Evolutionary conservation across 2,797 vertebrate species (phyloP).

Genomic region (Crocidura indochinensis): DNA sequence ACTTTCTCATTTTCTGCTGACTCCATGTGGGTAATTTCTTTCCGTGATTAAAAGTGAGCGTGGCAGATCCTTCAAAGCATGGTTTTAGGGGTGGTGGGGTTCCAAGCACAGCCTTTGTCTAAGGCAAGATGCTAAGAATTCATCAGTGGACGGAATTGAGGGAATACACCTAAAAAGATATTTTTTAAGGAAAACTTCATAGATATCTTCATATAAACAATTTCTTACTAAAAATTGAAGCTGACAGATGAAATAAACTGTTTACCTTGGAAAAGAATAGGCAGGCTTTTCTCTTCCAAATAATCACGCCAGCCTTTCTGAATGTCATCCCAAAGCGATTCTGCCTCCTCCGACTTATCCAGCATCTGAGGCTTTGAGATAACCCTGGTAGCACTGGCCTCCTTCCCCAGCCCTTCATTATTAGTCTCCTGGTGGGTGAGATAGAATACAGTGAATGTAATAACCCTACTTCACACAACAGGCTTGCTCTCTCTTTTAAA

Average conservation of each 20-base stretch:
- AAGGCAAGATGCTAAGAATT: slow-evolving; percentile 85
- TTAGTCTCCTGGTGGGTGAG: slow-evolving; percentile 93
- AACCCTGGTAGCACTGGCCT: slow-evolving; percentile 91
- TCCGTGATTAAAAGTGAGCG: slow-evolving; percentile 90
- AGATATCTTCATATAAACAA: slow-evolving; percentile 86
- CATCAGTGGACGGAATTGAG: slow-evolving; percentile 74
- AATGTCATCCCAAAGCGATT: slow-evolving; percentile 91
- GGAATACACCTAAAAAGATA: slow-evolving; percentile 78
- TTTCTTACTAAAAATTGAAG: slow-evolving; percentile 84
- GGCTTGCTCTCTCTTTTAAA: slow-evolving; percentile 91
- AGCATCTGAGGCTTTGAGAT: slow-evolving; percentile 92
- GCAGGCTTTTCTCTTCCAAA: slow-evolving; percentile 90
- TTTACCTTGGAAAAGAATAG: slow-evolving; percentile 92
- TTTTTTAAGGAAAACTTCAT: slow-evolving; percentile 85
- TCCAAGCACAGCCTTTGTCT: slow-evolving; percentile 89
- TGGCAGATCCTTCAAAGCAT: slow-evolving; percentile 91
- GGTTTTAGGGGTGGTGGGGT: slow-evolving; percentile 87
- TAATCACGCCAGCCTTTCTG: slow-evolving; percentile 90
- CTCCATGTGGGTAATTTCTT: slow-evolving; percentile 91
- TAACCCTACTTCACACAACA: slow-evolving; percentile 93
- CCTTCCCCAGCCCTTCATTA: slow-evolving; percentile 92
- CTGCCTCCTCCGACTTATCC: slow-evolving; percentile 91
- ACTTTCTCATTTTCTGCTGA: slow-evolving; percentile 92
- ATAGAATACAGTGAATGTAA: slow-evolving; percentile 93
- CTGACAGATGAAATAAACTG: slow-evolving; percentile 87